Evolutionary conservation across 1,140 invertebrate genomes (phyloP).

Genomic region (Temnothorax curvispinosus): DNA sequence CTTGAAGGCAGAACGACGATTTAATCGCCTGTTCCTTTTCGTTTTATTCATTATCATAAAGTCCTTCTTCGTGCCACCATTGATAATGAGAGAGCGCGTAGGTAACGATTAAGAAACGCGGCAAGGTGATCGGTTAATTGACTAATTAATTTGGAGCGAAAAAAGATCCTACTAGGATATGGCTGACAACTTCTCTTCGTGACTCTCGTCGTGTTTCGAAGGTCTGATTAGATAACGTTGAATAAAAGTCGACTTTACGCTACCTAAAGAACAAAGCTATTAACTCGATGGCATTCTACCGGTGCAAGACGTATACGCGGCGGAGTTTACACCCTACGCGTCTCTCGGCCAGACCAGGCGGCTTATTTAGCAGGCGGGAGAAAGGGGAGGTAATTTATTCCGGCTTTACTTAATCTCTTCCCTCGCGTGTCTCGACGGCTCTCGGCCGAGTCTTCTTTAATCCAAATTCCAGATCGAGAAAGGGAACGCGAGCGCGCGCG

Average conservation of each 20-base stretch:
- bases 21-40: not conserved
- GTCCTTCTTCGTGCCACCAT: not conserved
- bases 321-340: constrained; percentile 59
- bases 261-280: not conserved
- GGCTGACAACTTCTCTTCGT: not conserved
- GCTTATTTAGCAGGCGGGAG: constrained; percentile 61
- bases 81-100: constrained; percentile 5
- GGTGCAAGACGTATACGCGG: constrained; percentile 48
- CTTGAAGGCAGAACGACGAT: constrained; percentile 4
- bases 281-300: constrained; percentile 61
- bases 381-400: constrained; percentile 75
- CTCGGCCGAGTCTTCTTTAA: constrained; percentile 63
- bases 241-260: constrained; percentile 11
- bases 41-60: not conserved
- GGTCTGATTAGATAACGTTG: not conserved
- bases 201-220: constrained; percentile 16
- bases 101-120: constrained; percentile 44
- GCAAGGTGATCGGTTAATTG: constrained; percentile 54
- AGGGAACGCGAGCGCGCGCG: not conserved
- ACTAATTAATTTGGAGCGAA: constrained; percentile 57
- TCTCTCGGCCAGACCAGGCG: constrained; percentile 67
- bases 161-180: constrained; percentile 19
- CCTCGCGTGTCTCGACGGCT: constrained; percentile 58
- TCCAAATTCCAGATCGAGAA: constrained; percentile 71
- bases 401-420: constrained; percentile 72